phyloP scores from a whole-genome alignment of 2,888 invertebrate genomes.

The Orthosia gracilis region DNA sequence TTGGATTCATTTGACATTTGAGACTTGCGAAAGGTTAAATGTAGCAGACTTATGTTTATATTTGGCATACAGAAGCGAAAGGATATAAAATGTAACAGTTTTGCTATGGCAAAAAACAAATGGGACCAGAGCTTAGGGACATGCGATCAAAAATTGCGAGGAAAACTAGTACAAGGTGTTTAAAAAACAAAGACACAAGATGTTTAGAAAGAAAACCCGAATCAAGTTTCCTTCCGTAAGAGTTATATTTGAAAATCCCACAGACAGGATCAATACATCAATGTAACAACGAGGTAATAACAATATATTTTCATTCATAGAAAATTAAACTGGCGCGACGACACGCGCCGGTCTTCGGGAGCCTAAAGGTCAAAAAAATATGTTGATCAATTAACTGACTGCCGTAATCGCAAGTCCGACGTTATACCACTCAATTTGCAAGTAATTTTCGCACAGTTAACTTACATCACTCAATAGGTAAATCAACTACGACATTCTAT shows the following conservation, averaged over 20 bases:
- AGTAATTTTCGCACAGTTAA: no score
- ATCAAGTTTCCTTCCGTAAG: no score
- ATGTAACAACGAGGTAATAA: no score
- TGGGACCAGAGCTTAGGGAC: neutral
- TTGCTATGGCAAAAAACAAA: neutral
- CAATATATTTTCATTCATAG: neutral
- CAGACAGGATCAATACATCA: no score
- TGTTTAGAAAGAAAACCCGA: neutral
- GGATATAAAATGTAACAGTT: conserved; percentile 17
- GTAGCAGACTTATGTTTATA: conserved; percentile 11
- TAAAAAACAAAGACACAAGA: neutral
- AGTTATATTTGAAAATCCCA: no score
- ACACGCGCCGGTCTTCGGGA: neutral
- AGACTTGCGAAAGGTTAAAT: conserved; percentile 32
- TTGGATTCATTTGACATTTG: conserved; percentile 50
- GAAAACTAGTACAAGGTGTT: neutral
- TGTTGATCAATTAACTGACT: neutral
- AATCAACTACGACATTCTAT: conserved; percentile 9
- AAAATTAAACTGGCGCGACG: neutral
- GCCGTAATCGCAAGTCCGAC: neutral
- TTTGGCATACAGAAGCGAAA: conserved; percentile 30
- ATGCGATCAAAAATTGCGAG: neutral
- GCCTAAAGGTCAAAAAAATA: neutral
- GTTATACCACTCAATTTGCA: no score
- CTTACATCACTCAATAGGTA: conserved; percentile 7